A percentile compares a stretch with the other conserved stretches of the same genome.
Conservation (phyloP, 2,797 vertebrate genomes). For the Helostoma temminkii region DNA sequence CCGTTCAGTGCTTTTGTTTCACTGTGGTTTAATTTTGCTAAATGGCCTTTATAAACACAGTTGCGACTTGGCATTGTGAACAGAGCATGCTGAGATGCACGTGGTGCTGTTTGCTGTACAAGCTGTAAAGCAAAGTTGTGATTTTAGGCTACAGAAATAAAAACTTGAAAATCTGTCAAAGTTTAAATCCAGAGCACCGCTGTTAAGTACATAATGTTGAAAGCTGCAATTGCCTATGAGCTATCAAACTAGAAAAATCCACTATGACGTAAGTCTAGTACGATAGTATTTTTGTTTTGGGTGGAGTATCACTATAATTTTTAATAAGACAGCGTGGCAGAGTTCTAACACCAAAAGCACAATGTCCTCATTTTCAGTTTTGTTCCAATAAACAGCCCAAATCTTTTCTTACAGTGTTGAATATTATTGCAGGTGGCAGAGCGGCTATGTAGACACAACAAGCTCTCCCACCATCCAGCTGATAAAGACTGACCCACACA, state of each 20-base stretch:
- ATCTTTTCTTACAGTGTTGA: slow-evolving; percentile 15
- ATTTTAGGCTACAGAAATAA: background rate
- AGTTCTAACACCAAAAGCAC: background rate
- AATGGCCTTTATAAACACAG: no score
- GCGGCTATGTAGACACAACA: slow-evolving; percentile 53
- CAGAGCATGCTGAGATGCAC: background rate
- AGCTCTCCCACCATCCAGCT: slow-evolving; percentile 40
- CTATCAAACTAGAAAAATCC: background rate
- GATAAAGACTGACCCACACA: slow-evolving; percentile 57
- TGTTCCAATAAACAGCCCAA: slow-evolving; percentile 43
- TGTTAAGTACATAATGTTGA: background rate
- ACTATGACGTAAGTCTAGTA: no score
- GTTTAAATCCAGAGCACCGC: background rate
- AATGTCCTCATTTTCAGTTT: slow-evolving; percentile 18
- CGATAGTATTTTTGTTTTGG: no score
- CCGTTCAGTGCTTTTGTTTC: no score
- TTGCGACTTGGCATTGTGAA: no score
- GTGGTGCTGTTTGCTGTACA: background rate
- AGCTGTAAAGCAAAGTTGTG: background rate
- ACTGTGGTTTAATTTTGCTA: no score
- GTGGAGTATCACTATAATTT: no score
- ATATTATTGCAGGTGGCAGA: slow-evolving; percentile 69
- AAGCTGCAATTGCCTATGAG: background rate
- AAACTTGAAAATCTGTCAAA: no score
- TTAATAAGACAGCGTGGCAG: background rate